Evolutionary conservation across 2,888 invertebrate genomes (phyloP), one percentile per base, ranked within the genome.

Genomic region (Drymonia ruficornis): DNA sequence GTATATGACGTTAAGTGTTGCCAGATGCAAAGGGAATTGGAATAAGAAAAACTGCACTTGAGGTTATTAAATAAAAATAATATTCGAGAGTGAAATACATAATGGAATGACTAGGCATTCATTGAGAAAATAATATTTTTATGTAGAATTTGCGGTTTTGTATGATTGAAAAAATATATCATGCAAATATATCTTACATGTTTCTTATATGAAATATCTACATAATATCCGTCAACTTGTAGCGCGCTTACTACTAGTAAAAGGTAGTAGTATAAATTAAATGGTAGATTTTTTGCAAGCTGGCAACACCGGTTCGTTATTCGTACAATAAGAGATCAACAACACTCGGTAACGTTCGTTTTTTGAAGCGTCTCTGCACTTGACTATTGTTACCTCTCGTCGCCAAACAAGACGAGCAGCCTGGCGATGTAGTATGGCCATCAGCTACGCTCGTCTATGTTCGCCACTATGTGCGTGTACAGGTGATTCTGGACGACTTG

Each of bases 401-500:
- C 91, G 87, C 93, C 93, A 90, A 93, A 93, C 91, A 93, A 50
- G 0, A 93, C 92, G 90, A 93, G 50, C 0, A 93, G 88, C 64
- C 89, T 93, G 91, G 93, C 92, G 84, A 93, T 78, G 70, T 92
- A 92, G 69, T 92, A 92, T 83, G 86, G 89, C 94, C 95, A 95
- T 95, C 95, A 96, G 94, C 95, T 96, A 63, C 94, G 94, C 63
- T 94, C 94, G 72, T 95, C 95, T 52, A 97, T 93, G 78, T 96
- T 96, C 23, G 96, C 97, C 68, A 96, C 86, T 43, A 97, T 92
- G 95, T 97, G 97, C 12, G 98, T 98, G 92, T 96, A 98, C 7
- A 97, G 91, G 68, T 96, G 95, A 65, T 95, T 94, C 58, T 95
- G 94, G 63, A 95, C 94, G 48, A 95, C 93, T 66, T 95, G 94